A percentile compares a stretch with the other conserved stretches of the same genome.
Conservation (phyloP, 1,140 invertebrate species). For the Maniola jurtina region DNA sequence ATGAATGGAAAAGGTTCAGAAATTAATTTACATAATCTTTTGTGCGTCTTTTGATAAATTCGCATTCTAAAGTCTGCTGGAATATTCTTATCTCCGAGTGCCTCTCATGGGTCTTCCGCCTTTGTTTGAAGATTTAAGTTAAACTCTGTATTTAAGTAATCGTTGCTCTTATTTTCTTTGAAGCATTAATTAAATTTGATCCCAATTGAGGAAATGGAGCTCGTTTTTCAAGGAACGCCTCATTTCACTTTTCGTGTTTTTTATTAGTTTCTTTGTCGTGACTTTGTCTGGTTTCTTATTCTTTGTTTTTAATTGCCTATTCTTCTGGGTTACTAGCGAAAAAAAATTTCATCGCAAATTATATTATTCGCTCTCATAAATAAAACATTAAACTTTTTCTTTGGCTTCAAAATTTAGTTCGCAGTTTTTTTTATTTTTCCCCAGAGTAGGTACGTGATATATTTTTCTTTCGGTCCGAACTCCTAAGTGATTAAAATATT, state of each 20-base stretch:
- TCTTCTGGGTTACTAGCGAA: neutral
- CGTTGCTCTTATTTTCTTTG: constrained; percentile 37
- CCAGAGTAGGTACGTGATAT: no score
- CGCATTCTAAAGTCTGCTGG: constrained; percentile 36
- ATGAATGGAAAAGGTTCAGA: constrained; percentile 55
- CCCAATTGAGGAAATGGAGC: constrained; percentile 15
- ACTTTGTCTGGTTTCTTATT: constrained; percentile 5
- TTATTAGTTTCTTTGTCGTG: constrained; percentile 13
- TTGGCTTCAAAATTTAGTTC: neutral
- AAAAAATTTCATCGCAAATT: neutral
- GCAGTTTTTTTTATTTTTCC: neutral
- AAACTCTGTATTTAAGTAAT: constrained; percentile 46
- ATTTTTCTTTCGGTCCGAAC: no score
- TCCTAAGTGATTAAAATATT: no score
- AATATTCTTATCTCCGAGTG: constrained; percentile 48
- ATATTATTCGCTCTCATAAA: neutral
- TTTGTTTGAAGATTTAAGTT: constrained; percentile 54
- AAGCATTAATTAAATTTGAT: constrained; percentile 33
- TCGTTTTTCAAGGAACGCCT: constrained; percentile 10
- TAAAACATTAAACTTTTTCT: neutral
- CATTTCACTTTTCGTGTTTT: constrained; percentile 11
- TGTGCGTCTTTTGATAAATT: constrained; percentile 66
- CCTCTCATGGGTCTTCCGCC: constrained; percentile 43
- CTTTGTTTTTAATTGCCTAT: constrained; percentile 4
- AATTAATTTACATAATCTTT: constrained; percentile 70